phyloP scores from a whole-genome alignment of 1,140 invertebrate genomes.

The Camponotus vicinus region DNA sequence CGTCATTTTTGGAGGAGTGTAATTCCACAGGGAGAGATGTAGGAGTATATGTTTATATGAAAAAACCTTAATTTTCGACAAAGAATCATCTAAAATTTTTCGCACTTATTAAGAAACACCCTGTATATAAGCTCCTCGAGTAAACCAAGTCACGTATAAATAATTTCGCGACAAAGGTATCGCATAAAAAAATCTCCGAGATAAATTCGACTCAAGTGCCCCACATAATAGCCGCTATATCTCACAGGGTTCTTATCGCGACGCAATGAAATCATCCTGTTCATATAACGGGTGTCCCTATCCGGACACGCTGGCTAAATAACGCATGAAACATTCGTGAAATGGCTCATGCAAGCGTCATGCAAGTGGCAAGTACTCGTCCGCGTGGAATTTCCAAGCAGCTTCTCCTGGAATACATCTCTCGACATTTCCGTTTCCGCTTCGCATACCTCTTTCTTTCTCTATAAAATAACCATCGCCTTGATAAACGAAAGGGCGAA shows the following conservation, averaged over 20 bases:
- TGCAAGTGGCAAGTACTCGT: not conserved
- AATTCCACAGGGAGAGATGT: no score
- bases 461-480: slow-evolving; percentile 11
- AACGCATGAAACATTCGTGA: not conserved
- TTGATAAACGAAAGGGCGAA: slow-evolving; percentile 6
- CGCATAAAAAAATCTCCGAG: not conserved
- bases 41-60: no score
- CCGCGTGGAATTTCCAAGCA: not conserved
- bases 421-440: not conserved
- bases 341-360: not conserved
- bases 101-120: no score
- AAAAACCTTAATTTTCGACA: no score
- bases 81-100: no score
- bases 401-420: not conserved
- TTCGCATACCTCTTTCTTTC: not conserved
- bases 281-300: not conserved
- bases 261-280: not conserved
- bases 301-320: not conserved
- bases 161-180: not conserved
- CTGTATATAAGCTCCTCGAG: not conserved
- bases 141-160: not conserved
- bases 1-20: no score
- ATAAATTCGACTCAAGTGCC: not conserved
- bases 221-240: not conserved
- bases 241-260: not conserved